phyloP scores from a whole-genome alignment of 1,140 invertebrate genomes.

The Orchestia grillus region DNA sequence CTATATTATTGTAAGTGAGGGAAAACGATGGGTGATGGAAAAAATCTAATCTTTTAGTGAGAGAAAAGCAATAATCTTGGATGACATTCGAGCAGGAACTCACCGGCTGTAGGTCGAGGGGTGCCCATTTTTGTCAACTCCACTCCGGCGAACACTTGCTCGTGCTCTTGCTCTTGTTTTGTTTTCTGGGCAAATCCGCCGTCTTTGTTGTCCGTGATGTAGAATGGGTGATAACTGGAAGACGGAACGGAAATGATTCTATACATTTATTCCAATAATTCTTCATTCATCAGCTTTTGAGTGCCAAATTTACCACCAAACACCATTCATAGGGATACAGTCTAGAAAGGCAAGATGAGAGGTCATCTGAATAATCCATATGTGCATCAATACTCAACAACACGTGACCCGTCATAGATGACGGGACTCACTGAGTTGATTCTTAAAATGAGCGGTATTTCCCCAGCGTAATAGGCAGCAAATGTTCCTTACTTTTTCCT shows the following conservation, averaged over 20 bases:
- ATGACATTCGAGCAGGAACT: conserved; percentile 48
- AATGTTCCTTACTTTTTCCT: too few relatives aligned
- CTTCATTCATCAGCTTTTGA: too few relatives aligned
- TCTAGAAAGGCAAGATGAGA: background rate
- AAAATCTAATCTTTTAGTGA: background rate
- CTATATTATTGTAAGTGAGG: background rate
- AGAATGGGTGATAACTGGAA: conserved; percentile 89
- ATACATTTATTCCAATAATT: too few relatives aligned
- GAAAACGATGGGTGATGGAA: background rate
- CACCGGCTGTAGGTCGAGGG: conserved; percentile 83
- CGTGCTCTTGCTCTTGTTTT: conserved; percentile 77
- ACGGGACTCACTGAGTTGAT: too few relatives aligned
- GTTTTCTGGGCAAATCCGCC: conserved; percentile 86
- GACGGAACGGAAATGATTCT: background rate
- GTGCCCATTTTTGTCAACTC: conserved; percentile 80
- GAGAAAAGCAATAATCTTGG: background rate
- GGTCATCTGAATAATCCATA: background rate
- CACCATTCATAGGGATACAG: background rate
- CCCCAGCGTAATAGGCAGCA: too few relatives aligned
- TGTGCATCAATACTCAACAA: too few relatives aligned
- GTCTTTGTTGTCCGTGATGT: conserved; percentile 88
- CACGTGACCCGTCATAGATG: too few relatives aligned
- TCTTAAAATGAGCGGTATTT: too few relatives aligned
- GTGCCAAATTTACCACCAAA: background rate
- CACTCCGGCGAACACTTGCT: conserved; percentile 86